Evolutionary conservation across 2,113 vertebrate genomes (phyloP), one percentile per base, ranked within the genome.

Genomic region (Perccottus glenii): DNA sequence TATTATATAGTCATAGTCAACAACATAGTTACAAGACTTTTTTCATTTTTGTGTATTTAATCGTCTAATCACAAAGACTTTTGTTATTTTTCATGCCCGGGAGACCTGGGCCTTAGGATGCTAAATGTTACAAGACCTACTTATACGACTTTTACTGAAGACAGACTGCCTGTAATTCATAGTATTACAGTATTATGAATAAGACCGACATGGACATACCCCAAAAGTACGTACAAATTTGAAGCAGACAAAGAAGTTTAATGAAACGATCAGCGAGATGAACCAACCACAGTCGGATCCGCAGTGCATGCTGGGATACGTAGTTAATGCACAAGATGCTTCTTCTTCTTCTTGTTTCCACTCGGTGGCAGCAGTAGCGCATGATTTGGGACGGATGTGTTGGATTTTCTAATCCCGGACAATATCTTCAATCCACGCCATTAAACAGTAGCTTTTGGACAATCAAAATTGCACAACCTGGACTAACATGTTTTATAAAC

Each of bases 291-390:
- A 52, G 51, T 57, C 43, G 36, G 51, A 11, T 61, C 36, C 67
- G 71, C 69, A 16, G n/a, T 70, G 82, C 8, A 79, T 79, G 65
- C 36, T 62, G 87, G 87, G 87, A 84, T 42, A 72, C 11, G 0
- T 62, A 71, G 73, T 74, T 45, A 57, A 15, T 7, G 10, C 12
- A 19, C 38, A 11, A 0, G 5, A 9, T 5, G 14, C 14, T 35
- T 57, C 9, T 35, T 40, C 55, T 40, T 43, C 46, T 9, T 6
- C 2, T 3, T 8, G 7, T n/a, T 15, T 40, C 72, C 87, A 71
- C 73, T 66, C 8, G 73, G 60, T 75, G 85, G 67, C 81, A 83
- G 69, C 69, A 73, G 35, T 11, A 50, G 59, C 77, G 16, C 27
- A 10, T 7, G 35, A n/a, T 2, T 1, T 27, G 19, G 19, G 19